A percentile compares a stretch with the other conserved stretches of the same genome.
Conservation (phyloP, 2,797 vertebrate species). For the Rhodeus uyekii region DNA sequence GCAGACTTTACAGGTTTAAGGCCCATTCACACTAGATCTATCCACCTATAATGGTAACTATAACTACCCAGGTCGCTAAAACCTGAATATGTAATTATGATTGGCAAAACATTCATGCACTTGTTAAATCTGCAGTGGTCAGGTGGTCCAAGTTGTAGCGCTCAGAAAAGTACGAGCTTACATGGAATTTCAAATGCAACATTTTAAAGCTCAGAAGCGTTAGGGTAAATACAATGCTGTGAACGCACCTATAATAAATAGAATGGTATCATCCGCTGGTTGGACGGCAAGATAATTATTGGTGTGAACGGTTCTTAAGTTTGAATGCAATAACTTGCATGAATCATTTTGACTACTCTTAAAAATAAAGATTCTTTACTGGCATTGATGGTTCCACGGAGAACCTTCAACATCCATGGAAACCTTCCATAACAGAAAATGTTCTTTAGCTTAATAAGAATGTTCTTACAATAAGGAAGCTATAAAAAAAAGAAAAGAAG, state of each 20-base stretch:
- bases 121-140: too few species aligned
- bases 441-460: not conserved
- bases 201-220: not conserved
- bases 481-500: not conserved
- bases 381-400: not conserved
- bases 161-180: too few species aligned
- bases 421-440: not conserved
- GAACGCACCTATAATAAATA: not conserved
- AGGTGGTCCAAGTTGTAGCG: too few species aligned
- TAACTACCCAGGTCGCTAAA: too few species aligned
- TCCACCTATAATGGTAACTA: too few species aligned
- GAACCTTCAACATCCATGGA: not conserved
- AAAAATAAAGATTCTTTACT: not conserved
- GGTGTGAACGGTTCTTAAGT: not conserved
- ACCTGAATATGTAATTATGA: too few species aligned
- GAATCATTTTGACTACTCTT: not conserved
- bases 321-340: not conserved
- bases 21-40: not conserved
- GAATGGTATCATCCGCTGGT: not conserved
- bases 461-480: not conserved
- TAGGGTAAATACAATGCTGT: not conserved
- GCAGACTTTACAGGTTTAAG: not conserved
- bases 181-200: too few species aligned
- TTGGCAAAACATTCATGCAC: too few species aligned
- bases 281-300: not conserved